These are phyloP conservation scores for Frankliniella fusca DNA, from an alignment of 2,888 invertebrate species.

Conservation along the genomic window DNA sequence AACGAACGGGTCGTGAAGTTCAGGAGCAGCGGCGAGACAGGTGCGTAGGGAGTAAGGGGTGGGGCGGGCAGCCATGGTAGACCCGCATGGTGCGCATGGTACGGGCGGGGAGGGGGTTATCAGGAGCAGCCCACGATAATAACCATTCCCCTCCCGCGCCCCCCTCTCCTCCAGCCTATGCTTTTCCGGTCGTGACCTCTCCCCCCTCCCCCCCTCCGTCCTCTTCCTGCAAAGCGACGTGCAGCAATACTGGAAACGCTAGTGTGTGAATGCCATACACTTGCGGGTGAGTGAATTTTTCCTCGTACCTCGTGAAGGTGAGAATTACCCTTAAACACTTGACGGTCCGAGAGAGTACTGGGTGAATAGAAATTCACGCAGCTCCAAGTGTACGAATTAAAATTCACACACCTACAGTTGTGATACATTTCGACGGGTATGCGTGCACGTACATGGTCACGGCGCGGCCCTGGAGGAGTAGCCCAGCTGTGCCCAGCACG, in stretches of 20 bases:
- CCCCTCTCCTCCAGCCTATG: not conserved
- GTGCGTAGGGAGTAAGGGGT: not conserved
- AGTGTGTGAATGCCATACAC: not conserved
- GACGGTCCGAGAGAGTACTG: not conserved
- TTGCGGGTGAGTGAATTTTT: not conserved
- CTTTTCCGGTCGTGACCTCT: not conserved
- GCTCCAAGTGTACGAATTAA: not conserved
- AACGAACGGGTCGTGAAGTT: not conserved
- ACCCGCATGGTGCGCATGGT: not conserved
- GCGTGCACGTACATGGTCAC: too few species aligned
- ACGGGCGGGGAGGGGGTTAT: not conserved
- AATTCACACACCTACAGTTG: too few species aligned
- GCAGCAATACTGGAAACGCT: not conserved
- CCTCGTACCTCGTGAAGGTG: too few species aligned
- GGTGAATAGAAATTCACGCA: not conserved
- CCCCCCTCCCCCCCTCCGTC: not conserved
- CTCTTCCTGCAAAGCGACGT: not conserved
- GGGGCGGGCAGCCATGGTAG: not conserved
- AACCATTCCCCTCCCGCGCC: not conserved
- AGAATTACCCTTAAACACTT: not conserved
- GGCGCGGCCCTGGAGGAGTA: too few species aligned
- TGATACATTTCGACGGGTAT: too few species aligned
- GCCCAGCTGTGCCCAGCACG: too few species aligned
- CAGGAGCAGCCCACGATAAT: not conserved
- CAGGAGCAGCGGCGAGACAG: not conserved